These are phyloP conservation scores for Pseudococcus jackbeardsleyi DNA, from an alignment of 2,888 invertebrate species.

Conservation along the genomic window DNA sequence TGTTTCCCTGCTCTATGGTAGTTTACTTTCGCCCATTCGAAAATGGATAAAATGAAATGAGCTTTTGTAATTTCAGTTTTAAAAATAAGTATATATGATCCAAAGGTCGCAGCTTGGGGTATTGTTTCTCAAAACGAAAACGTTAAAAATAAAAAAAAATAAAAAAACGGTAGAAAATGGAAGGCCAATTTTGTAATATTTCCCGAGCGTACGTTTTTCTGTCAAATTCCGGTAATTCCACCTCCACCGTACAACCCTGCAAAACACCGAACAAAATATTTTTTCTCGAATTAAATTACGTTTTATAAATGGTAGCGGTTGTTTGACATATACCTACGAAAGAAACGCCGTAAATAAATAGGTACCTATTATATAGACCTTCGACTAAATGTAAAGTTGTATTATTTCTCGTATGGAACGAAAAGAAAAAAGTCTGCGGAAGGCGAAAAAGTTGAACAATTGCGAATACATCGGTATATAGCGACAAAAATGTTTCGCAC, in stretches of 20 bases:
- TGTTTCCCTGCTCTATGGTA: no score
- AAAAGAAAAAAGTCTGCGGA: neutral
- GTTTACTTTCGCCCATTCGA: no score
- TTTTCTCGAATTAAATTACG: neutral
- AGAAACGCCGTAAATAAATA: neutral
- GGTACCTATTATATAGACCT: neutral
- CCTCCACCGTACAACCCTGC: neutral
- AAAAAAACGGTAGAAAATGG: neutral
- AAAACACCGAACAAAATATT: neutral
- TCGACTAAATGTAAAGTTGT: neutral
- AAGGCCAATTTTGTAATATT: slow-evolving; percentile 7
- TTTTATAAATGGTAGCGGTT: neutral
- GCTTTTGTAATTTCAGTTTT: no score
- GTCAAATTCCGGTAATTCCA: neutral
- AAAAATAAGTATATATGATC: neutral
- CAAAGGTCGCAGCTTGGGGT: no score
- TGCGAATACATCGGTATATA: neutral
- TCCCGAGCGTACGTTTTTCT: neutral
- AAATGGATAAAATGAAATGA: no score
- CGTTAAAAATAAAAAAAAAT: neutral
- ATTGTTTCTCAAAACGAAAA: neutral
- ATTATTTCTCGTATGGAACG: neutral
- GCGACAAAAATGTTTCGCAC: neutral
- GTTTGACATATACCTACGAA: neutral
- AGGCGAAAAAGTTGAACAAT: neutral